phyloP scores from a whole-genome alignment of 2,113 vertebrate species.

The Erpornis zantholeuca region DNA sequence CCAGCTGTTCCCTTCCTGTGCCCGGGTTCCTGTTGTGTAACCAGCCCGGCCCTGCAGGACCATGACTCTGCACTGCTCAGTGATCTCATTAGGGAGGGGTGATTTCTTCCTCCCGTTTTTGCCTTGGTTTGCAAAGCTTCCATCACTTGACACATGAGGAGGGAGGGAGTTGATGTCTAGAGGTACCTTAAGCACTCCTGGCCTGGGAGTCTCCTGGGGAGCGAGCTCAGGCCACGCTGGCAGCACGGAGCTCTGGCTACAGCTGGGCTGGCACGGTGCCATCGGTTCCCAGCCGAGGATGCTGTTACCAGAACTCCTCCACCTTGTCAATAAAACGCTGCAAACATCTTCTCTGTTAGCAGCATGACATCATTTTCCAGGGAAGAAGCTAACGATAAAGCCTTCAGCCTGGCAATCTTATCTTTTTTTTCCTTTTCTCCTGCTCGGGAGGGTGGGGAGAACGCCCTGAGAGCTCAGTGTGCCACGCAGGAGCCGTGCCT shows the following conservation, averaged over 20 bases:
- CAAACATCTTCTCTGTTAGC: slow-evolving; percentile 56
- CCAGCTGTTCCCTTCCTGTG: not conserved
- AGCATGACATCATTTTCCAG: slow-evolving; percentile 61
- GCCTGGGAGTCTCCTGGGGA: not conserved
- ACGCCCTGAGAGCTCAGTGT: not conserved
- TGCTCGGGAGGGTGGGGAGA: not conserved
- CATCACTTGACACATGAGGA: not conserved
- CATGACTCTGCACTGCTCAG: slow-evolving; percentile 54
- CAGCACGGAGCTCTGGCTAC: not conserved
- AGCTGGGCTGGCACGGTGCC: slow-evolving; percentile 48
- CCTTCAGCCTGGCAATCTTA: slow-evolving; percentile 36
- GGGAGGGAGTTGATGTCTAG: slow-evolving; percentile 21
- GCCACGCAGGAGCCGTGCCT: not conserved
- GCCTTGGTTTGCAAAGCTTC: slow-evolving; percentile 11
- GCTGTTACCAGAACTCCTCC: slow-evolving; percentile 65
- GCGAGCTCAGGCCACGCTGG: not conserved
- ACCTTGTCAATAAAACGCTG: slow-evolving; percentile 63
- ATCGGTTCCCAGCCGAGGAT: slow-evolving; percentile 52
- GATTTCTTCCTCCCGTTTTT: not conserved
- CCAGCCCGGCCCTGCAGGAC: not conserved
- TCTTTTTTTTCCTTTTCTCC: not conserved
- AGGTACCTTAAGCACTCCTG: not conserved
- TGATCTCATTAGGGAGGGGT: slow-evolving; percentile 50
- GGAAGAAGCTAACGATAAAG: slow-evolving; percentile 17
- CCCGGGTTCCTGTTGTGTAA: slow-evolving; percentile 7